phyloP scores from a whole-genome alignment of 2,113 vertebrate species.

The Montifringilla adamsi region DNA sequence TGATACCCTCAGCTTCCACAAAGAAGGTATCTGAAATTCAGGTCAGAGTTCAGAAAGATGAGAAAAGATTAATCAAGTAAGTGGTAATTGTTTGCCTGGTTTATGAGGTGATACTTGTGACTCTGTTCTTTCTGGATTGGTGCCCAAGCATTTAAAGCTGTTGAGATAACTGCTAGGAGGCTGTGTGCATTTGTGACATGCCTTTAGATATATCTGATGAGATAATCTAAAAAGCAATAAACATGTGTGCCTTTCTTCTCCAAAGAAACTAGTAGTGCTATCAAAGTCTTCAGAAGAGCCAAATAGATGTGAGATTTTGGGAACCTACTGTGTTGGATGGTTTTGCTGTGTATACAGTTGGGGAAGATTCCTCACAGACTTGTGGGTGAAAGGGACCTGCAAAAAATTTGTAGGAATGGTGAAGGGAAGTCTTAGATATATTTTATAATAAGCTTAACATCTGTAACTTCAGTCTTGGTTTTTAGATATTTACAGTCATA shows the following conservation, averaged over 20 bases:
- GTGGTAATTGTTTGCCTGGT: background rate
- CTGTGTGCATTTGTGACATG: background rate
- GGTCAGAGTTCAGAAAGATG: background rate
- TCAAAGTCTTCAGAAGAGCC: background rate
- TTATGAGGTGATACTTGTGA: background rate
- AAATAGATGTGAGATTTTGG: background rate
- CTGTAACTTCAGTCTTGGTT: background rate
- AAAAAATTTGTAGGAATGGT: background rate
- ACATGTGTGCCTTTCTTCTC: background rate
- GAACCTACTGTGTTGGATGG: background rate
- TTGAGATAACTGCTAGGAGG: background rate
- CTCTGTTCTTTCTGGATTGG: background rate
- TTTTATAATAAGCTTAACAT: background rate
- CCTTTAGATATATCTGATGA: background rate
- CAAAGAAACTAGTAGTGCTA: background rate
- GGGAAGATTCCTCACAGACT: background rate
- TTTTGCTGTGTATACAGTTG: background rate
- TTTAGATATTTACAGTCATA: background rate
- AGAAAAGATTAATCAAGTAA: background rate
- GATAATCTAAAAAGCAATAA: background rate
- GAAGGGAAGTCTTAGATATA: background rate
- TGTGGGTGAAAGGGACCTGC: background rate
- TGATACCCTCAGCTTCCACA: background rate
- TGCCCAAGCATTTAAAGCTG: background rate
- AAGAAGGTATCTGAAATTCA: background rate